Percentiles rank a stretch among this genome's conserved stretches.
phyloP scores from a whole-genome alignment of 2,797 vertebrate genomes.

The Microchirus variegatus region DNA sequence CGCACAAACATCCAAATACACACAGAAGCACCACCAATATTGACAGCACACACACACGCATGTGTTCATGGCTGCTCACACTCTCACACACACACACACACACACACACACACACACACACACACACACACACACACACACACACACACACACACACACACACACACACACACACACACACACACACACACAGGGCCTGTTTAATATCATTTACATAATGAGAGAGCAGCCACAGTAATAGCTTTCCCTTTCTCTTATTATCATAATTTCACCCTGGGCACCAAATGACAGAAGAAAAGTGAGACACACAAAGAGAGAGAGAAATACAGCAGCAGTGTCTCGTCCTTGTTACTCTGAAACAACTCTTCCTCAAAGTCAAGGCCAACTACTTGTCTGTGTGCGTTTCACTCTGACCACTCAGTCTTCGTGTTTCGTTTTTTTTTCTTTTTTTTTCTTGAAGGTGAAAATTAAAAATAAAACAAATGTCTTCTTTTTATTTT shows the following conservation, averaged over 20 bases:
- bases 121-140: constrained; percentile 27
- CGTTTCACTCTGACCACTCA: not conserved
- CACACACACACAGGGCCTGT: constrained; percentile 73
- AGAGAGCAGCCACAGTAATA: constrained; percentile 98
- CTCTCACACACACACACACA: constrained; percentile 45
- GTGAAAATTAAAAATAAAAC: not conserved
- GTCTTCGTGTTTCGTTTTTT: not conserved
- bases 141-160: constrained; percentile 60
- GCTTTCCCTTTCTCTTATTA: constrained; percentile 99
- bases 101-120: constrained; percentile 31
- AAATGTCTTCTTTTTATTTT: not conserved
- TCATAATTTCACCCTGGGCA: constrained; percentile 99
- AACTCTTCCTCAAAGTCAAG: constrained; percentile 84
- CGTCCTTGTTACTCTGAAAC: constrained; percentile 91
- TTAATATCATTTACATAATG: constrained; percentile 99
- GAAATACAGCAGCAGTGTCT: constrained; percentile 60
- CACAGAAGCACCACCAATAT: constrained; percentile 4
- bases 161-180: constrained; percentile 40
- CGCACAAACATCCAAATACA: constrained; percentile 25
- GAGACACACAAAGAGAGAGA: constrained; percentile 33
- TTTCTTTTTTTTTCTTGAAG: not conserved
- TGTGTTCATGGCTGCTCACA: constrained; percentile 38
- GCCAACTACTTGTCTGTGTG: constrained; percentile 55
- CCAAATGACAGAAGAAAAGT: constrained; percentile 82
- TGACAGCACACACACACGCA: not conserved